These are phyloP conservation scores for Sinosuthora webbiana DNA, from an alignment of 2,113 vertebrate genomes.

Conservation along the genomic window DNA sequence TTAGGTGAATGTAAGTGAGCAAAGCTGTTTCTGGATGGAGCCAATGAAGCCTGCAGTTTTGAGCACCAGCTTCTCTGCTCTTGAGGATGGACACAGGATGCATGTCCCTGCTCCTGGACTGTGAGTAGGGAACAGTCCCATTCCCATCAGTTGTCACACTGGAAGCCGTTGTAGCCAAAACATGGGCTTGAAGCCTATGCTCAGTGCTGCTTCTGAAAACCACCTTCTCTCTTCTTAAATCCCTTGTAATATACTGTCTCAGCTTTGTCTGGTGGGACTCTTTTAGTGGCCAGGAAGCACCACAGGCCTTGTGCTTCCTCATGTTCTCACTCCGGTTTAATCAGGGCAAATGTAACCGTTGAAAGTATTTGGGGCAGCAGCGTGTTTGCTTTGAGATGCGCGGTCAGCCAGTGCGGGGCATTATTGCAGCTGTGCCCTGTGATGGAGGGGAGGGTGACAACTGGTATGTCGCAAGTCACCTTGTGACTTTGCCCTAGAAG, in stretches of 20 bases:
- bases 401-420: accelerated
- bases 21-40: not conserved
- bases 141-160: not conserved
- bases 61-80: not conserved
- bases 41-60: not conserved
- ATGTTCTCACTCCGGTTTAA: not conserved
- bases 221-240: not conserved
- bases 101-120: not conserved
- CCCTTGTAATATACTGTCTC: not conserved
- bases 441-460: not conserved
- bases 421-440: not conserved
- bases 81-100: accelerated
- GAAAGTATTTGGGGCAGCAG: not conserved
- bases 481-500: conserved; percentile 5
- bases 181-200: not conserved
- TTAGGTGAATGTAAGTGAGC: not conserved
- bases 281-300: not conserved
- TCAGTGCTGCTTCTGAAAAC: not conserved
- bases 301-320: not conserved
- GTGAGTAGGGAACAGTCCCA: accelerated
- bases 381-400: not conserved
- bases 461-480: not conserved
- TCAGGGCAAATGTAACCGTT: not conserved
- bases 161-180: not conserved
- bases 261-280: not conserved